phyloP scores from a whole-genome alignment of 2,888 invertebrate species.

The Yponomeuta sedellus region DNA sequence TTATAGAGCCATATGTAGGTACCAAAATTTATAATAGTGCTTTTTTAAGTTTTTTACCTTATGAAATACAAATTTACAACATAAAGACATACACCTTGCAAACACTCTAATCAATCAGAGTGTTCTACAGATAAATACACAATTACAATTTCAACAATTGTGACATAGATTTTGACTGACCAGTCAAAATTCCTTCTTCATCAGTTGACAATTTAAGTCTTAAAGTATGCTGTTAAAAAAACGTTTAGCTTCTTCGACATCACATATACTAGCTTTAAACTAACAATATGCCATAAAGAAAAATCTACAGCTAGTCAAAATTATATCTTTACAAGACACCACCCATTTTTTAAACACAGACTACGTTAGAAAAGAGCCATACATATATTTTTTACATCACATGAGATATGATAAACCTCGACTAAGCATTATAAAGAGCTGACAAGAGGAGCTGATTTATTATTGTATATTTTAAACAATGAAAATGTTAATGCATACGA shows the following conservation, averaged over 20 bases:
- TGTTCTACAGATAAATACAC: not conserved
- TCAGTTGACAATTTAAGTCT: too few species aligned
- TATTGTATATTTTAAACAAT: too few species aligned
- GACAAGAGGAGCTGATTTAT: too few species aligned
- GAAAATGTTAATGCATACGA: too few species aligned
- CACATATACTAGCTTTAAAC: not conserved
- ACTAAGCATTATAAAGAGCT: too few species aligned
- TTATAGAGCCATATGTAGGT: too few species aligned
- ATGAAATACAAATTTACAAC: not conserved
- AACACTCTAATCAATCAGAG: not conserved
- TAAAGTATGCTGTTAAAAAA: too few species aligned
- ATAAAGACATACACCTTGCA: not conserved
- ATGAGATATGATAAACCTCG: too few species aligned
- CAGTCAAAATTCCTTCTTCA: too few species aligned
- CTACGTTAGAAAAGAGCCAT: not conserved
- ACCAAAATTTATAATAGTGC: not conserved
- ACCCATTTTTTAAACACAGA: not conserved
- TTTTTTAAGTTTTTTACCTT: not conserved
- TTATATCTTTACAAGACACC: not conserved
- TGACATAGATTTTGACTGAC: too few species aligned
- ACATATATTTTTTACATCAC: not conserved
- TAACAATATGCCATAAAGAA: not conserved
- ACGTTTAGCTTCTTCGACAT: not conserved
- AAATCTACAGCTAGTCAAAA: not conserved
- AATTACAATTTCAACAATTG: too few species aligned